phyloP scores from a whole-genome alignment of 2,113 vertebrate species.

The Ardeotis arabs region DNA sequence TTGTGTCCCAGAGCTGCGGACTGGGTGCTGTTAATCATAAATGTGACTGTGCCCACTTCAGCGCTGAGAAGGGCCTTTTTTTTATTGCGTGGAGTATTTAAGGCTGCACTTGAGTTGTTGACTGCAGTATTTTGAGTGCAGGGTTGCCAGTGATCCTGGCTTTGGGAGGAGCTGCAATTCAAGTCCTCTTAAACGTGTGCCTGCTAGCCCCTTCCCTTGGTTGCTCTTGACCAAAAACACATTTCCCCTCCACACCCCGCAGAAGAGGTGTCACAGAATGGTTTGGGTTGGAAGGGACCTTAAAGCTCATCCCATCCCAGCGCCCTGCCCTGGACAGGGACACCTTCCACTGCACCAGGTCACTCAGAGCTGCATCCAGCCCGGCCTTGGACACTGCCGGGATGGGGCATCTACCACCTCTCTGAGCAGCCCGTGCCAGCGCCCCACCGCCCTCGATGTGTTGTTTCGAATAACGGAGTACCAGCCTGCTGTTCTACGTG shows the following conservation, averaged over 20 bases:
- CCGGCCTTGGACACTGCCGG: no score
- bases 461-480: not conserved
- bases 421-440: no score
- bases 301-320: no score
- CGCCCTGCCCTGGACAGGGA: no score
- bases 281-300: no score
- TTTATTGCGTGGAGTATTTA: not conserved
- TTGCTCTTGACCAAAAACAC: no score
- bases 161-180: not conserved
- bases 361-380: no score
- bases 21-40: not conserved
- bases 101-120: not conserved
- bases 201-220: not conserved
- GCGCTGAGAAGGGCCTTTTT: not conserved
- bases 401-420: no score
- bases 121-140: not conserved
- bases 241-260: no score
- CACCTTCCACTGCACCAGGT: no score
- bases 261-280: no score
- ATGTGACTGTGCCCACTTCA: not conserved
- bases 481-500: not conserved
- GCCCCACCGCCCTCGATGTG: not conserved
- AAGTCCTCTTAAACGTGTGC: not conserved
- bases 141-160: not conserved
- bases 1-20: not conserved